Percentiles rank a stretch among this genome's conserved stretches.
phyloP scores from a whole-genome alignment of 2,797 vertebrate genomes.

The Pygocentrus nattereri region DNA sequence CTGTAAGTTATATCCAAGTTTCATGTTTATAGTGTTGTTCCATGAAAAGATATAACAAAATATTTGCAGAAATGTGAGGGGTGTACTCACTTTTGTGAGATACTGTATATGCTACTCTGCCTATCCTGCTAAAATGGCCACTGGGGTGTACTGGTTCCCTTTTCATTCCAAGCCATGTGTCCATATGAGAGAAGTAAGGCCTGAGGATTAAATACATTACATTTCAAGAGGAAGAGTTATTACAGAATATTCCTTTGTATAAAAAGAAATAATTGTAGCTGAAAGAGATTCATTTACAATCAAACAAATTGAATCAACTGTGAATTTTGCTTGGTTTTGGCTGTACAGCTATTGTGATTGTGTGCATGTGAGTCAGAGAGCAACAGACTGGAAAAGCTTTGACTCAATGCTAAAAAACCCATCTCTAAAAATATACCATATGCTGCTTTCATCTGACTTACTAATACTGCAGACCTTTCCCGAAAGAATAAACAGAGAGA shows the following conservation, averaged over 20 bases:
- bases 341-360: neutral
- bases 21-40: no score
- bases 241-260: neutral
- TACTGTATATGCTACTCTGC: neutral
- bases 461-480: neutral
- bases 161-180: neutral
- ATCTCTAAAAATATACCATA: neutral
- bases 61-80: no score
- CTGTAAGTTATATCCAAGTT: no score
- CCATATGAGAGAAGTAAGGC: neutral
- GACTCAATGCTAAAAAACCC: neutral
- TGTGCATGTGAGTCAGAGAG: neutral
- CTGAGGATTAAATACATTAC: neutral
- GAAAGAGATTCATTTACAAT: neutral
- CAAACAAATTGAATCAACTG: neutral
- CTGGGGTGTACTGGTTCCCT: slow-evolving; percentile 2
- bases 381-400: neutral
- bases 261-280: neutral
- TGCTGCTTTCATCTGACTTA: neutral
- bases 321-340: neutral
- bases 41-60: no score
- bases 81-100: no score
- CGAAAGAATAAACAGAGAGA: neutral
- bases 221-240: neutral
- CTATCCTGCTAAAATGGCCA: neutral